Percentiles rank a stretch among this genome's conserved stretches.
These are phyloP conservation scores for Peromyscus leucopus DNA, from an alignment of 2,113 vertebrate species.

Conservation along the genomic window DNA sequence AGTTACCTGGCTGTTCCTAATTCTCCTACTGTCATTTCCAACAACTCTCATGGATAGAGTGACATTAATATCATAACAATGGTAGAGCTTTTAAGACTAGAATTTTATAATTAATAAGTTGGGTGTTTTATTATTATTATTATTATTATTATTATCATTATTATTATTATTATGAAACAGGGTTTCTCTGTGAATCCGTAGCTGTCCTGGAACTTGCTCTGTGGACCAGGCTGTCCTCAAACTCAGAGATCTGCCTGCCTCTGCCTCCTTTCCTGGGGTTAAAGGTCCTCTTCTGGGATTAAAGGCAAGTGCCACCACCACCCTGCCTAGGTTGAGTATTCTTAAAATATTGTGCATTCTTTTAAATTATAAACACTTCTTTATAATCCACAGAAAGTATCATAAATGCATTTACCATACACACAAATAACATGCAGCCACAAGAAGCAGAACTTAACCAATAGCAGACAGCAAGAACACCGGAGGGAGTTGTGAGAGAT, in stretches of 20 bases:
- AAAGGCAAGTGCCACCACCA: background rate
- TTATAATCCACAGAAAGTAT: background rate
- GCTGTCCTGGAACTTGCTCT: background rate
- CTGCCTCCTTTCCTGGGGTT: background rate
- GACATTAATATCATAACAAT: background rate
- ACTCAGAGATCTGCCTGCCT: background rate
- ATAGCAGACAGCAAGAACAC: background rate
- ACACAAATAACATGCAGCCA: conserved; percentile 25
- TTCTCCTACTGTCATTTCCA: background rate
- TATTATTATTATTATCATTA: background rate
- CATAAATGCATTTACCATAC: background rate
- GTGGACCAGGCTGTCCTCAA: background rate
- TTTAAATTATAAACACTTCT: background rate
- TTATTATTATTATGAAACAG: background rate
- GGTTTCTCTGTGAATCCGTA: background rate
- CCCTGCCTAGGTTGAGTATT: background rate
- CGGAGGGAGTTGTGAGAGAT: background rate
- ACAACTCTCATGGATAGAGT: background rate
- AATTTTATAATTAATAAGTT: conserved; percentile 18
- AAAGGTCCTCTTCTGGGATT: background rate
- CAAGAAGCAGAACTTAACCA: background rate
- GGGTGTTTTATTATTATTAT: background rate
- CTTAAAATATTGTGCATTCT: background rate
- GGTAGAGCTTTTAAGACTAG: background rate
- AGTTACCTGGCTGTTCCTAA: background rate